A percentile compares a stretch with the other conserved stretches of the same genome.
These are phyloP conservation scores for Hoplostethus mediterraneus DNA, from an alignment of 2,797 vertebrate species.

Conservation along the genomic window DNA sequence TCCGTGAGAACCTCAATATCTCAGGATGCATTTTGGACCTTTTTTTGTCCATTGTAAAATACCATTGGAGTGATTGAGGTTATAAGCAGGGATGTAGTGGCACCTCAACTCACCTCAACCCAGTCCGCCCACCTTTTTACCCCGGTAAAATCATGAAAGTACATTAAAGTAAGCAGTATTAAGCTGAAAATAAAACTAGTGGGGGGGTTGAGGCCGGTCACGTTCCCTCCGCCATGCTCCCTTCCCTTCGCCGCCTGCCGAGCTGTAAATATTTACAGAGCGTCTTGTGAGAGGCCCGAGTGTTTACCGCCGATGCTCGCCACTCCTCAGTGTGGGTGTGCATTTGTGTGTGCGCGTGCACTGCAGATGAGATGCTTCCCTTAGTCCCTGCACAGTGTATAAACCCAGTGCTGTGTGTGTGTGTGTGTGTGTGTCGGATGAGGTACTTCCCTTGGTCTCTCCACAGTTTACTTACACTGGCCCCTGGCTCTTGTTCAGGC, in stretches of 20 bases:
- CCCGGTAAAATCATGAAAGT: too few relatives aligned
- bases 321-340: constrained; percentile 42
- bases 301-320: constrained; percentile 77
- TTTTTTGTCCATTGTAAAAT: too few relatives aligned
- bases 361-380: constrained; percentile 51
- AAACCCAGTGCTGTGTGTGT: constrained; percentile 37
- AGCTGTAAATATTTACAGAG: constrained; percentile 84
- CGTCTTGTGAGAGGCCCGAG: constrained; percentile 74
- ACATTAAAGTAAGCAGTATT: too few relatives aligned
- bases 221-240: constrained; percentile 47
- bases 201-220: constrained; percentile 30
- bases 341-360: constrained; percentile 22
- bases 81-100: too few relatives aligned
- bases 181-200: too few relatives aligned
- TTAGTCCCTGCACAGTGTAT: constrained; percentile 35
- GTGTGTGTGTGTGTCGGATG: constrained; percentile 57
- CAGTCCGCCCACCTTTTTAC: too few relatives aligned
- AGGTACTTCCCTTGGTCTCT: constrained; percentile 70
- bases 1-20: too few relatives aligned
- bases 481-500: constrained; percentile 58
- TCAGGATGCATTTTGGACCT: too few relatives aligned
- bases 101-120: too few relatives aligned
- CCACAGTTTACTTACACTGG: constrained; percentile 74
- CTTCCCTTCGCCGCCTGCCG: constrained; percentile 53
- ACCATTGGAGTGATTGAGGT: too few relatives aligned